Base-by-base conservation (phyloP, 2,888 invertebrate species). In the Drosophila suboccidentalis region DNA sequence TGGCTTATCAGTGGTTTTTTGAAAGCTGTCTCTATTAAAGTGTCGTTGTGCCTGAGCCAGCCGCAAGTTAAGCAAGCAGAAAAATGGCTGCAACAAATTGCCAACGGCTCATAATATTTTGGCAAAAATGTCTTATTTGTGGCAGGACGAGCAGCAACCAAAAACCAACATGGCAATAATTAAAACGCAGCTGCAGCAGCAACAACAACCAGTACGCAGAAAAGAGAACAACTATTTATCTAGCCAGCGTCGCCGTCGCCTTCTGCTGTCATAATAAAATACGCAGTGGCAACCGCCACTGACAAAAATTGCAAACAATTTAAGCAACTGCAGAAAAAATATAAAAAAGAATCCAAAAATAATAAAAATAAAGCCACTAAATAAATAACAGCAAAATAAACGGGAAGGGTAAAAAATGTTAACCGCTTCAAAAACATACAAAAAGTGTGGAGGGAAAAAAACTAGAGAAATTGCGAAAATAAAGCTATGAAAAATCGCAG, bases 191-290 rank as follows among this genome's bases (percentile, higher is more conserved):
- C 61, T 63, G 36, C 9, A 54, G 29, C 43, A 59, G 41, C 58
- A 61, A 38, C 47, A 64, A 39, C 8, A 39, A 58, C 43, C 54
- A 43, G 15, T 6, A 36, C 32, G 46, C 5, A 8, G 19, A 46
- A 54, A 47, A 47, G 46, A 58, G 59, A 65, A 70, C 68, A 82
- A 70, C 86, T 82, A 87, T 88, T 86, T 83, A 83, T 85, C 74
- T 86, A 63, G 50, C 46, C 36, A 58, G 13, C 36, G 53, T 19
- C 17, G 63, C 32, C 13, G 62, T 49, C 54, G 70, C 58, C 64
- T 36, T 64, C 67, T 78, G 82, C 82, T 89, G 84, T 87, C 84
- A 89, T 89, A 89, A 89, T 89, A 84, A 84, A 89, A 89, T 83
- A 86, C 78, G 72, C 86, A 72, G 78, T 71, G 63, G 32, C 71